Evolutionary conservation across 2,113 vertebrate species (phyloP).

Genomic region (Camelus bactrianus): DNA sequence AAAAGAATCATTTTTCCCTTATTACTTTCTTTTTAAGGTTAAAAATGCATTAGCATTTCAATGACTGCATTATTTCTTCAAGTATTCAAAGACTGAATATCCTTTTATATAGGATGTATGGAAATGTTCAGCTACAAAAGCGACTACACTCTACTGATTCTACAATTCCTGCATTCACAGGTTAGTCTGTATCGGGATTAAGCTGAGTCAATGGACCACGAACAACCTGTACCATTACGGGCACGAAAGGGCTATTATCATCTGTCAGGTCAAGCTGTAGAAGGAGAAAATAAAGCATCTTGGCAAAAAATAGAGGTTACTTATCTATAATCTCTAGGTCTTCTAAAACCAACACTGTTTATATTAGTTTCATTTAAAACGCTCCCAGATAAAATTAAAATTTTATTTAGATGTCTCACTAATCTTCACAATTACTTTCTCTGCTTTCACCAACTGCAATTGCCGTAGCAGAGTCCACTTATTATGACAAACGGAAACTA

Average conservation of each 20-base stretch:
- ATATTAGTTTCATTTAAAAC: slow-evolving; percentile 17
- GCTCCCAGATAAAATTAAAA: slow-evolving; percentile 25
- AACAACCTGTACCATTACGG: slow-evolving; percentile 42
- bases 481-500: background rate
- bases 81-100: slow-evolving; percentile 24
- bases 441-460: background rate
- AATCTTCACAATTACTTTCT: background rate
- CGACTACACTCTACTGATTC: background rate
- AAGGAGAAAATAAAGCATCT: slow-evolving; percentile 55
- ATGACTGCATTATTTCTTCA: slow-evolving; percentile 1
- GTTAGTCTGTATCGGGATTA: slow-evolving; percentile 34
- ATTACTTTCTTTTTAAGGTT: slow-evolving; percentile 33
- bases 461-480: background rate
- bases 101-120: background rate
- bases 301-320: background rate
- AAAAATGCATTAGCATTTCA: slow-evolving; percentile 60
- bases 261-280: slow-evolving; percentile 43
- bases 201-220: slow-evolving; percentile 54
- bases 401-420: background rate
- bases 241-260: slow-evolving; percentile 48
- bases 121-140: slow-evolving; percentile 55
- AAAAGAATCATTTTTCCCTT: background rate
- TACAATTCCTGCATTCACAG: slow-evolving; percentile 6
- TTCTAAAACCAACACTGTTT: background rate
- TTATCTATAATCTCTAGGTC: slow-evolving; percentile 26